Conservation (phyloP, 2,797 vertebrate species). For the Arctocebus calabarensis region DNA sequence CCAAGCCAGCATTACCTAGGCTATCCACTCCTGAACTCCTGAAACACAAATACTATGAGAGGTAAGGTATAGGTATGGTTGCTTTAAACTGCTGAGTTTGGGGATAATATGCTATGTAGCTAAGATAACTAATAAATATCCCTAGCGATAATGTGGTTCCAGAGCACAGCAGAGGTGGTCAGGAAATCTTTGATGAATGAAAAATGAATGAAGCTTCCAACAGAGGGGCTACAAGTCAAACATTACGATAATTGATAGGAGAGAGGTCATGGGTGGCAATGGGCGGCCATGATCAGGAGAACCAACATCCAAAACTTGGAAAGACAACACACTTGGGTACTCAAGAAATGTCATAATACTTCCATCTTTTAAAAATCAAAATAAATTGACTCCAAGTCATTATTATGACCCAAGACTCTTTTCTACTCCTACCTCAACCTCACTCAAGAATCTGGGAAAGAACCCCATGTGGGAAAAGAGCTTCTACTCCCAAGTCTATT, state of each 20-base stretch:
- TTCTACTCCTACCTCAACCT: background rate
- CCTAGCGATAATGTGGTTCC: background rate
- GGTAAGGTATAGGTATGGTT: background rate
- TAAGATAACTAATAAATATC: background rate
- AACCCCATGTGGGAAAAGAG: background rate
- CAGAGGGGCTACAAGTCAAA: background rate
- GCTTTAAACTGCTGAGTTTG: background rate
- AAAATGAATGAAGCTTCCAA: background rate
- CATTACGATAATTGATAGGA: background rate
- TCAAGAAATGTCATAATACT: background rate
- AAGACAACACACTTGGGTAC: background rate
- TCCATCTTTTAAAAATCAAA: background rate
- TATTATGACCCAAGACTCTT: background rate
- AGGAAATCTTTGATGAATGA: background rate
- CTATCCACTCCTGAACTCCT: background rate
- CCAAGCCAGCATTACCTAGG: background rate
- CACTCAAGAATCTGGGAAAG: background rate
- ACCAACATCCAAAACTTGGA: background rate
- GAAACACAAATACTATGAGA: background rate
- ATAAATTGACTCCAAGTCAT: conserved; percentile 28
- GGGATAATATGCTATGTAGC: background rate
- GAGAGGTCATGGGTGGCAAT: background rate
- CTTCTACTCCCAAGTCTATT: background rate
- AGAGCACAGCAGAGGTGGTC: background rate
- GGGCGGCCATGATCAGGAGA: background rate